Evolutionary conservation across 2,797 vertebrate genomes (phyloP), one percentile per base, ranked within the genome.

Genomic region (Anableps anableps): DNA sequence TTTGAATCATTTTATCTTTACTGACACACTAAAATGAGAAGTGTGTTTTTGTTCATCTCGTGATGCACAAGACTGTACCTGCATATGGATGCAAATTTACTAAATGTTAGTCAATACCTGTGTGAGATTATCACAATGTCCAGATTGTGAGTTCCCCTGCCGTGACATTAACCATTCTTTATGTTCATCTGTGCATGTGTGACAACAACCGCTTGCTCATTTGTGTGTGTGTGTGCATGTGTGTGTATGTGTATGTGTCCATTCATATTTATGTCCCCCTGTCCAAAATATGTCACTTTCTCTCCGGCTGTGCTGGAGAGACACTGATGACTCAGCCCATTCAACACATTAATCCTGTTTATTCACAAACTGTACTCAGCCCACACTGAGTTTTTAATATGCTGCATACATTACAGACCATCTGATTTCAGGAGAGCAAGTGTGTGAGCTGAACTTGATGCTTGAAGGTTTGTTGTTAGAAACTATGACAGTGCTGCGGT

Each of bases 261-360:
- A n/a, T 85, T 82, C 71, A 72, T 83, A 79, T 88, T 88, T 78
- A 79, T 89, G 88, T 82, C 83, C 84, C 77, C 76, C 23, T 71
- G 72, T 86, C 76, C 74, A 88, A 83, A 88, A 90, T 85, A 88
- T 90, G 89, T 88, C 82, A 87, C 85, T 87, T 81, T 88, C 73
- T 88, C 77, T 85, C 53, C 31, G 77, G 51, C 85, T 86, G 75
- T 72, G 80, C 85, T 55, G 75, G 80, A 75, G 76, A 90, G 84
- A 88, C 48, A 74, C 83, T 91, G 87, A 90, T 91, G 86, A 93
- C 80, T 85, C 86, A 89, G 80, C 74, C 72, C 43, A 71, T 87
- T 91, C 90, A 82, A 75, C 83, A 76, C 85, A 88, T 88, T 83
- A 86, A 90, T 92, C 83, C 88, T 23, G 77, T 79, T 89, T 85